Percentiles rank a stretch among this genome's conserved stretches.
Conservation (phyloP, 2,888 invertebrate genomes). For the Brachyptera putata region DNA sequence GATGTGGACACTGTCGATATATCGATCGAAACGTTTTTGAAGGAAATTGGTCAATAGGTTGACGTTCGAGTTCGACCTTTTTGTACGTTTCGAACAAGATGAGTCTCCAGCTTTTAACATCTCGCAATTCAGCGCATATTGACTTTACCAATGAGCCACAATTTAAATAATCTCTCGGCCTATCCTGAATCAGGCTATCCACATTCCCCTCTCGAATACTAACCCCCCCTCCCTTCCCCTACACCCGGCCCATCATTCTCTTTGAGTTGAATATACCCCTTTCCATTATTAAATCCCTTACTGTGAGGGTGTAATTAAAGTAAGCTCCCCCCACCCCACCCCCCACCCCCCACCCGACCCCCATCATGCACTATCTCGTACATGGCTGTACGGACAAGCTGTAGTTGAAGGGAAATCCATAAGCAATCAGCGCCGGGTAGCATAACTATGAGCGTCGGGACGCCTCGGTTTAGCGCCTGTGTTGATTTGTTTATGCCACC, state of each 20-base stretch:
- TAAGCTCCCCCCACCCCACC: constrained; percentile 25
- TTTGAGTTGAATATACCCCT: constrained; percentile 16
- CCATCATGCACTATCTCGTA: neutral
- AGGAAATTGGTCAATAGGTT: constrained; percentile 14
- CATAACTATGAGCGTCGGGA: neutral
- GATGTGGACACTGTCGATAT: neutral
- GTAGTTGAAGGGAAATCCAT: constrained; percentile 19
- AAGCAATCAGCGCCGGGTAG: constrained; percentile 18
- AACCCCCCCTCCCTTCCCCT: constrained; percentile 7
- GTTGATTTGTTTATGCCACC: constrained; percentile 4
- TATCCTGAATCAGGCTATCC: constrained; percentile 16
- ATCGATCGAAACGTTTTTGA: constrained; percentile 17
- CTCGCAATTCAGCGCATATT: neutral
- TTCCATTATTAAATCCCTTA: constrained; percentile 31
- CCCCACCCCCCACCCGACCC: constrained; percentile 19
- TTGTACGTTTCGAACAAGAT: neutral
- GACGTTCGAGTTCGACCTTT: neutral
- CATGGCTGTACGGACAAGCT: constrained; percentile 18
- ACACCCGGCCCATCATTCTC: constrained; percentile 3
- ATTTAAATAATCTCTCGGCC: constrained; percentile 17
- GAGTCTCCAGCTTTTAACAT: neutral
- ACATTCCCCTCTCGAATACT: neutral
- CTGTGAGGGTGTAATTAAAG: constrained; percentile 32
- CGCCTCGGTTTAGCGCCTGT: neutral
- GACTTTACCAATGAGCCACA: constrained; percentile 18